Evolutionary conservation across 2,888 invertebrate genomes (phyloP).

Genomic region (Epistrophe eligans): DNA sequence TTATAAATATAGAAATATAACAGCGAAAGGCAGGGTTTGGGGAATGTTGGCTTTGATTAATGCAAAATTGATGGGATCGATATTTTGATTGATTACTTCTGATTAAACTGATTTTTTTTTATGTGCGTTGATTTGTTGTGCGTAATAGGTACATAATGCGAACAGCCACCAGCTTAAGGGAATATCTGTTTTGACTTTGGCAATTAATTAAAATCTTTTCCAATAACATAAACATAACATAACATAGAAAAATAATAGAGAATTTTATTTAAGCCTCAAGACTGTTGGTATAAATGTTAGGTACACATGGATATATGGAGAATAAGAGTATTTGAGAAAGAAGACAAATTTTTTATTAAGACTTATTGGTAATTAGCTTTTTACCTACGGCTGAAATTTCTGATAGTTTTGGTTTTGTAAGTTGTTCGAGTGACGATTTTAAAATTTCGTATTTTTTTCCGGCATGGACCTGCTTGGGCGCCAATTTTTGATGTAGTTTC

Average conservation of each 20-base stretch:
- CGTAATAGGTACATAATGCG: background rate
- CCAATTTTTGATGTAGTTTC: too few relatives aligned
- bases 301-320: too few relatives aligned
- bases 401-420: too few relatives aligned
- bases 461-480: too few relatives aligned
- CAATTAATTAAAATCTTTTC: background rate
- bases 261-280: background rate
- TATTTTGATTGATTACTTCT: constrained; percentile 36
- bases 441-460: too few relatives aligned
- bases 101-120: constrained; percentile 15
- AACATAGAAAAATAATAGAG: background rate
- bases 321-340: too few relatives aligned
- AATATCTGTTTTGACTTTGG: constrained; percentile 5
- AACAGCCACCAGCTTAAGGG: background rate
- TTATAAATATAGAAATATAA: background rate
- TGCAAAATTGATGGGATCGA: constrained; percentile 15
- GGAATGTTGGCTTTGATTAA: background rate
- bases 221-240: too few relatives aligned
- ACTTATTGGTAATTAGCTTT: too few relatives aligned
- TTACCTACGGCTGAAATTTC: too few relatives aligned
- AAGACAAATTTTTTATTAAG: too few relatives aligned
- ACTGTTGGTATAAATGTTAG: background rate
- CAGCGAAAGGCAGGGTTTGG: background rate
- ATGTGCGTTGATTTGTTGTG: background rate
- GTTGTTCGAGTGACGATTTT: too few relatives aligned